These are phyloP conservation scores for Bothrops jararaca DNA, from an alignment of 2,113 vertebrate species.

Conservation along the genomic window DNA sequence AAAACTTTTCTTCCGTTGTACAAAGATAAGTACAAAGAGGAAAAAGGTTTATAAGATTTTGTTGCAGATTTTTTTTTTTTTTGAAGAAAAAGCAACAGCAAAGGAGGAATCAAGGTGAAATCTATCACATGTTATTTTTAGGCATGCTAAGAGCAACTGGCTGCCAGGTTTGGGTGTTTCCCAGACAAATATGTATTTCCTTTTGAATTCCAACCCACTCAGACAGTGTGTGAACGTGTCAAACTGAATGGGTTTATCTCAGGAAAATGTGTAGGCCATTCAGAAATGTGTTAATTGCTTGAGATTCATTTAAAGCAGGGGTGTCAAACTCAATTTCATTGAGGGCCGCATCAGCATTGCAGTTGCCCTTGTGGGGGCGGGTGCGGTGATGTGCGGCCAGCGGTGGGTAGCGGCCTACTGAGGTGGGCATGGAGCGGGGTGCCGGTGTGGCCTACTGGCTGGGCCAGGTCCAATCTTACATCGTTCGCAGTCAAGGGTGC, in stretches of 20 bases:
- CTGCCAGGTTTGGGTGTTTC: constrained; percentile 28
- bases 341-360: no score
- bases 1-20: background rate
- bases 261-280: background rate
- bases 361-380: no score
- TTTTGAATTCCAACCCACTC: constrained; percentile 46
- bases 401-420: no score
- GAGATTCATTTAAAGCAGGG: background rate
- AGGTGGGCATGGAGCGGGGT: no score
- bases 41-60: background rate
- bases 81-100: background rate
- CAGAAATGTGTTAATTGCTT: background rate
- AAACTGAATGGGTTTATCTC: background rate
- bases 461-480: no score
- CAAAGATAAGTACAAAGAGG: background rate
- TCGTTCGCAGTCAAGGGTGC: no score
- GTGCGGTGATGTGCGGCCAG: no score
- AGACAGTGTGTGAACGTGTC: background rate
- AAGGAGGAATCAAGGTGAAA: constrained; percentile 20
- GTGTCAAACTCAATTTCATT: no score
- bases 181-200: constrained; percentile 56
- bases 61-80: fast-evolving
- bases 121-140: background rate
- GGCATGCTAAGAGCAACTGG: constrained; percentile 37
- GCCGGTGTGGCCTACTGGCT: no score